These are phyloP conservation scores for Spinus pinus DNA, from an alignment of 2,797 vertebrate species.

Conservation along the genomic window DNA sequence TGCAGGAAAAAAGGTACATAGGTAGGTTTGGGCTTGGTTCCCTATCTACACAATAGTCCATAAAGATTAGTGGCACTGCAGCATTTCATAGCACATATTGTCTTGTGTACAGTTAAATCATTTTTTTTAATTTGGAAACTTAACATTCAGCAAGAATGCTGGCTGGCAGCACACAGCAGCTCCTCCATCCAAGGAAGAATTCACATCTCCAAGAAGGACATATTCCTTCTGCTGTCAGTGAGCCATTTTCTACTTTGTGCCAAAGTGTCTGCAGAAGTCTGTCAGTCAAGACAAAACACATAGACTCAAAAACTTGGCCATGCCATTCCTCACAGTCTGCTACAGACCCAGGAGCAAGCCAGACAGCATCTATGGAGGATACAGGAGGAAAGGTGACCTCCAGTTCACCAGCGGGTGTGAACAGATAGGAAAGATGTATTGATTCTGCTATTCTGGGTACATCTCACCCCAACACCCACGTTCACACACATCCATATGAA, in stretches of 20 bases:
- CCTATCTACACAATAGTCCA: neutral
- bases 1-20: neutral
- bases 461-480: neutral
- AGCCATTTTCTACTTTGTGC: slow-evolving; percentile 18
- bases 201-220: slow-evolving; percentile 20
- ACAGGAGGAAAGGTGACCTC: neutral
- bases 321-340: neutral
- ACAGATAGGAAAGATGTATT: neutral
- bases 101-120: neutral
- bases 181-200: slow-evolving; percentile 38
- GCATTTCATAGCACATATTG: neutral
- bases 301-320: neutral
- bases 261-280: slow-evolving; percentile 22
- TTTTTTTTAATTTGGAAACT: slow-evolving; percentile 41
- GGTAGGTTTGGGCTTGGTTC: neutral
- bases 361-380: neutral
- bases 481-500: neutral
- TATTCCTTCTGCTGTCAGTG: slow-evolving; percentile 37
- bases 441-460: neutral
- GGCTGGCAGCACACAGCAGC: slow-evolving; percentile 41
- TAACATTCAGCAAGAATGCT: slow-evolving; percentile 46
- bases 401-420: neutral
- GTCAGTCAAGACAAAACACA: slow-evolving; percentile 46
- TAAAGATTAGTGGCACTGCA: neutral
- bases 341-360: neutral